Percentiles rank a stretch among this genome's conserved stretches.
phyloP scores from a whole-genome alignment of 1,140 invertebrate genomes.

The Apis florea region DNA sequence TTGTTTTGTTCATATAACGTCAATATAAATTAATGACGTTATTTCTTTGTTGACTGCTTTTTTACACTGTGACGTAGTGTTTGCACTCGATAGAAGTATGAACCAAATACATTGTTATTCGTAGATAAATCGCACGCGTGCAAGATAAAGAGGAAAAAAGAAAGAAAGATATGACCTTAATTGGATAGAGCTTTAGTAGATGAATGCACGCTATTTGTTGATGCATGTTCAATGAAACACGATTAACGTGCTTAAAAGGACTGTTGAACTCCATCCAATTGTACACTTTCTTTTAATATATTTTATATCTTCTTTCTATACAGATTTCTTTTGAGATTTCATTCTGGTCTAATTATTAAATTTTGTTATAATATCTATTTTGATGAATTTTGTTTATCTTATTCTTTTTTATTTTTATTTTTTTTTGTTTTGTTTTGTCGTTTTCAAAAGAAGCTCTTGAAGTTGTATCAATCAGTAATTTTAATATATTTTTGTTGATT shows the following conservation, averaged over 20 bases:
- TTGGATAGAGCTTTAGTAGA: conserved; percentile 44
- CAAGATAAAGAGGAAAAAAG: background rate
- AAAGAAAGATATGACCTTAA: conserved; percentile 40
- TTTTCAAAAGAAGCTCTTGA: conserved; percentile 10
- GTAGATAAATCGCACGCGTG: background rate
- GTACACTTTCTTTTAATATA: background rate
- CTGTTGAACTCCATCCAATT: conserved; percentile 20
- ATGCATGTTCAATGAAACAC: conserved; percentile 36
- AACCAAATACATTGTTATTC: background rate
- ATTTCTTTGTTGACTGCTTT: background rate
- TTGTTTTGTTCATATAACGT: background rate
- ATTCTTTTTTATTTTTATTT: too few relatives aligned
- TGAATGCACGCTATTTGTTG: conserved; percentile 45
- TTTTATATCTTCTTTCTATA: background rate
- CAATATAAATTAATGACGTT: background rate
- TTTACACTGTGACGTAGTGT: background rate
- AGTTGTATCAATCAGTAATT: background rate
- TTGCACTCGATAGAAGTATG: background rate
- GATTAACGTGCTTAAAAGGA: conserved; percentile 18
- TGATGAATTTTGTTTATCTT: too few relatives aligned
- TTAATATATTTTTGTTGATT: background rate
- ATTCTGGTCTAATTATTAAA: too few relatives aligned
- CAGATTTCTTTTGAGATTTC: background rate
- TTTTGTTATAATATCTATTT: too few relatives aligned
- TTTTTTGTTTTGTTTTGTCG: background rate